A percentile compares a stretch with the other conserved stretches of the same genome.
Conservation (phyloP, 2,113 vertebrate species). For the Tragelaphus scriptus region DNA sequence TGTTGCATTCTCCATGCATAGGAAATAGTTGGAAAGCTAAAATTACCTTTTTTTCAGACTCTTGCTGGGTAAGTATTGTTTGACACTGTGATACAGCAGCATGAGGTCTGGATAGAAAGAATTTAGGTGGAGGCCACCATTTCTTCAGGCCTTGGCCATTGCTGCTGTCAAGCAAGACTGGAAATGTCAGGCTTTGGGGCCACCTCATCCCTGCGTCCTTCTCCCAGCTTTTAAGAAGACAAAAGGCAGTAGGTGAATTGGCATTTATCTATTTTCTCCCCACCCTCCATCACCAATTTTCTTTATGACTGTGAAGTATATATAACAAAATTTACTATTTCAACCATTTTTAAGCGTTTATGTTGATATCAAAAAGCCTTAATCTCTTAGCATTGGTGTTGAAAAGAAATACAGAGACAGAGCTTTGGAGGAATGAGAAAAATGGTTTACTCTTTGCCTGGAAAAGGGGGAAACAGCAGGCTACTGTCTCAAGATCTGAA, state of each 20-base stretch:
- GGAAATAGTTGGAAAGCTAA: not conserved
- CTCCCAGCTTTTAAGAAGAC: not conserved
- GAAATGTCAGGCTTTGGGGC: not conserved
- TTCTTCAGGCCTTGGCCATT: not conserved
- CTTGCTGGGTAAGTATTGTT: not conserved
- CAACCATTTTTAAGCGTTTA: not conserved
- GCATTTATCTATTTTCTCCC: not conserved
- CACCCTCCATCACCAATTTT: fast-evolving
- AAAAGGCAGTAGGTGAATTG: not conserved
- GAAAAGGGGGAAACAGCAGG: not conserved
- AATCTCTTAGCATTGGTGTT: not conserved
- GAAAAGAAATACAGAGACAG: not conserved
- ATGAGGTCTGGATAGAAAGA: not conserved
- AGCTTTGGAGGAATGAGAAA: not conserved
- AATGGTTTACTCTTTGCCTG: not conserved
- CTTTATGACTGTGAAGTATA: not conserved
- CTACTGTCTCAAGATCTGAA: not conserved
- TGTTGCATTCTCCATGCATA: not conserved
- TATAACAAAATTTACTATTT: not conserved
- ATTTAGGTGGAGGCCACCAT: not conserved
- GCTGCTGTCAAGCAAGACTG: not conserved
- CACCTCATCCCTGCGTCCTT: not conserved
- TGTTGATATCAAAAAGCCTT: not conserved
- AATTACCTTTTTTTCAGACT: not conserved
- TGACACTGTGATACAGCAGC: not conserved